These are phyloP conservation scores for Dendrocincla tyrannina DNA, from an alignment of 2,797 vertebrate genomes.

Conservation along the genomic window DNA sequence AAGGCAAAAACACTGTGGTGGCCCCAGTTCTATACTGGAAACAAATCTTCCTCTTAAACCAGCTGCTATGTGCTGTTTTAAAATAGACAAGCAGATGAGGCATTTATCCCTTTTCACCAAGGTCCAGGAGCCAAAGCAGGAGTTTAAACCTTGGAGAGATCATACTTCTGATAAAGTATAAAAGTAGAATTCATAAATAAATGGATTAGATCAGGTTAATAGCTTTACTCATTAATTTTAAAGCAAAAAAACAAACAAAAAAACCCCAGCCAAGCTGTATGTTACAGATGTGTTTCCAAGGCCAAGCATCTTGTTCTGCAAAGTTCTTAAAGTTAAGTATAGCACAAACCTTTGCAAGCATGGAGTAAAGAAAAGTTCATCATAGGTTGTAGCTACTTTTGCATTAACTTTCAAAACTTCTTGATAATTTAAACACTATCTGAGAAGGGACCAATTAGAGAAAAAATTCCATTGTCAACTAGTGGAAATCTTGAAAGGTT, in stretches of 20 bases:
- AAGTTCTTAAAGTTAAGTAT: not conserved
- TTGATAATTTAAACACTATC: not conserved
- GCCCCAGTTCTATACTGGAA: not conserved
- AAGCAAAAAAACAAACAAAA: not conserved
- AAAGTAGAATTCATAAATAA: not conserved
- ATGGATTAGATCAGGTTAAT: not conserved
- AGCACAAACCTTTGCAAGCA: not conserved
- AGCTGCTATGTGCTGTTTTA: not conserved
- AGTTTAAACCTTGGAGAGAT: not conserved
- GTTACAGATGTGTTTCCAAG: not conserved
- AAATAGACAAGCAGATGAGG: not conserved
- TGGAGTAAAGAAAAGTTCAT: not conserved
- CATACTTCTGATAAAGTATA: not conserved
- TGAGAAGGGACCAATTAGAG: not conserved
- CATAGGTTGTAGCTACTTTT: not conserved
- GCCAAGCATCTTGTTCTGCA: not conserved
- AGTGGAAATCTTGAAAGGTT: not conserved
- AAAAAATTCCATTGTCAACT: not conserved
- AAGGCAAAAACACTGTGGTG: not conserved
- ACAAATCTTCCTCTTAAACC: not conserved
- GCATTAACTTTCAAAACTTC: not conserved
- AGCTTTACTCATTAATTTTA: not conserved
- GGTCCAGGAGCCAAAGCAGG: not conserved
- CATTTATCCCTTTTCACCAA: not conserved
- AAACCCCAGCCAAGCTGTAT: fast-evolving